Base-by-base conservation (phyloP, 2,797 vertebrate species). In the Notoglanidium macrostoma region DNA sequence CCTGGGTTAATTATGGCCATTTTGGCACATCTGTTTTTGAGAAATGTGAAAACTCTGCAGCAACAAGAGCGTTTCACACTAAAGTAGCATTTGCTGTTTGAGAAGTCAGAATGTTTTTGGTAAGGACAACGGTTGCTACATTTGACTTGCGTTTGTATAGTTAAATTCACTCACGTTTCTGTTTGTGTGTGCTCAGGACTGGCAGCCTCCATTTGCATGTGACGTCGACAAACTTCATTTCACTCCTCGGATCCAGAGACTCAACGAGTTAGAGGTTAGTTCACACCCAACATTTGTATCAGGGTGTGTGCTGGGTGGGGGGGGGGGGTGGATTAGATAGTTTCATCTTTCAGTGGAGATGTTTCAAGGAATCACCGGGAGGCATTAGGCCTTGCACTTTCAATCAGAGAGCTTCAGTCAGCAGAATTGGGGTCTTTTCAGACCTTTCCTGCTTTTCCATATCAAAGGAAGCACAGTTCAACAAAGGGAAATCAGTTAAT, bases 131-230 rank as follows among this genome's bases (percentile, higher is more conserved):
- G 17, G n/a, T 55, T 76, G 32, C 40, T 59, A 35, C 70, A 51
- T 63, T 85, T 79, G 79, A 80, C 40, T 3, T 49, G 29, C 83
- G 10, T 87, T 89, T 80, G 49, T 40, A 85, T 87, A 85, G 73
- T 88, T 72, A 70, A 86, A 77, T 85, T 32, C 29, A 81, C n/a
- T 32, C n/a, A 1, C 54, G 77, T 83, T 63, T 81, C 51, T 84
- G 23, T 59, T 80, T 86, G 63, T 88, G 84, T 84, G 84, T 84
- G 32, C 88, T 82, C 76, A 99, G 98, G 97, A 97, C 63, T 99
- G 98, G 98, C 98, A 99, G 92, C 98, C 98, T 87, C 98, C 98
- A 0, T 99, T 99, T 88, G 98, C 98, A 0, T 99, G 98, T 84
- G 98, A 99, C 90, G 97, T 99, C 0, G 98, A 99, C 94, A 97